phyloP scores from a whole-genome alignment of 2,888 invertebrate species.

The Oligia latruncula region DNA sequence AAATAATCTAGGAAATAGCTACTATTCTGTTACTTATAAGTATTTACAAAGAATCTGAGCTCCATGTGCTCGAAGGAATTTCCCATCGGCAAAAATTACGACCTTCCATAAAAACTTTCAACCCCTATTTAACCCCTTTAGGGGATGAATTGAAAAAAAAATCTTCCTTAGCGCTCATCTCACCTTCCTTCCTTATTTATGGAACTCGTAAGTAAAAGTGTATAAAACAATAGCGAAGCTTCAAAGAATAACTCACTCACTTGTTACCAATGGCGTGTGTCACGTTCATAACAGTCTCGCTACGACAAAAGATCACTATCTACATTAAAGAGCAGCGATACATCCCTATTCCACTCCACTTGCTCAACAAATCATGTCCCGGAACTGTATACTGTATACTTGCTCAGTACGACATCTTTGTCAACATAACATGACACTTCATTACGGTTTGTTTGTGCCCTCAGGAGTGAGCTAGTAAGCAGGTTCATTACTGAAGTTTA shows the following conservation, averaged over 20 bases:
- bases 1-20: not conserved
- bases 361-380: slow-evolving; percentile 38
- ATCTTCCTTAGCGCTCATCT: too few species aligned
- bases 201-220: too few species aligned
- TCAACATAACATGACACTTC: slow-evolving; percentile 44
- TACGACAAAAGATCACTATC: slow-evolving; percentile 41
- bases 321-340: slow-evolving; percentile 14
- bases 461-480: slow-evolving; percentile 12
- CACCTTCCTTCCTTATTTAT: too few species aligned
- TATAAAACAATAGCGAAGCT: too few species aligned
- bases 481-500: slow-evolving; percentile 42
- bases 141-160: too few species aligned
- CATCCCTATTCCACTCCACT: slow-evolving; percentile 21
- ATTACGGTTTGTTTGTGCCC: slow-evolving; percentile 42
- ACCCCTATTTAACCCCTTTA: too few species aligned
- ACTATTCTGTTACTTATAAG: too few species aligned
- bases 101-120: too few species aligned
- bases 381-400: slow-evolving; percentile 32
- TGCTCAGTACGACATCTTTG: slow-evolving; percentile 38
- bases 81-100: too few species aligned
- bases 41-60: too few species aligned
- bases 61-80: too few species aligned
- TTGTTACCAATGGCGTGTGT: not conserved
- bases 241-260: not conserved
- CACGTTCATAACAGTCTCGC: not conserved